These are phyloP conservation scores for Patella pellucida DNA, from an alignment of 2,888 invertebrate genomes.

Conservation along the genomic window DNA sequence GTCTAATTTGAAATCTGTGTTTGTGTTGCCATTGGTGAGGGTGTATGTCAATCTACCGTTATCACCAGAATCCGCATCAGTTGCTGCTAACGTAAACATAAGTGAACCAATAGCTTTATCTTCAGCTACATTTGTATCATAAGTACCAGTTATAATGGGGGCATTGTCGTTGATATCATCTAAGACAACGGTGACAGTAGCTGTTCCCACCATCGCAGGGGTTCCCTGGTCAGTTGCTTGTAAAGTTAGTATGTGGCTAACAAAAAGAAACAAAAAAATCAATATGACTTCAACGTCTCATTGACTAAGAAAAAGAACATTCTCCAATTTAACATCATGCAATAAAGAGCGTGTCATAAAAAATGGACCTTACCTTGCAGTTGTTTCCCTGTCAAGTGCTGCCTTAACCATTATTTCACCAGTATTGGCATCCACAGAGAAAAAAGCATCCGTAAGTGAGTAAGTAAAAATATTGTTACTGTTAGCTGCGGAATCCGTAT, in stretches of 20 bases:
- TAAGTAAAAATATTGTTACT: conserved; percentile 29
- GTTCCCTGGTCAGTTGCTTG: conserved; percentile 50
- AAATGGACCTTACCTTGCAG: conserved; percentile 38
- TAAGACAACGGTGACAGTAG: conserved; percentile 53
- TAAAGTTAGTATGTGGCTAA: conserved; percentile 49
- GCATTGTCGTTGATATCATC: conserved; percentile 59
- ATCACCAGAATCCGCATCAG: conserved; percentile 51
- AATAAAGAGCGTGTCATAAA: too few species aligned
- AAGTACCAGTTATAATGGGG: conserved; percentile 49
- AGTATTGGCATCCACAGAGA: conserved; percentile 44
- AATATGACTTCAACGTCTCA: neutral
- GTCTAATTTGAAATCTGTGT: conserved; percentile 52
- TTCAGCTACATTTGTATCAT: conserved; percentile 46
- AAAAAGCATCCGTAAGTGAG: conserved; percentile 32
- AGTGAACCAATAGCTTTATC: conserved; percentile 43
- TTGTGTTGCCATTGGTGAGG: conserved; percentile 53
- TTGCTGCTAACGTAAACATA: conserved; percentile 46
- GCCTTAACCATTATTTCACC: conserved; percentile 46
- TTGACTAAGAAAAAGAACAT: conserved; percentile 12
- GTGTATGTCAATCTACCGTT: conserved; percentile 43
- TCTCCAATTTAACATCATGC: too few species aligned
- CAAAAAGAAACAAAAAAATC: neutral
- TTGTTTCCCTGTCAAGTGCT: conserved; percentile 53
- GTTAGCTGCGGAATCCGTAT: conserved; percentile 37
- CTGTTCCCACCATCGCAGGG: conserved; percentile 42